Evolutionary conservation across 2,797 vertebrate species (phyloP), one percentile per base, ranked within the genome.

Genomic region (Saxicola maurus): DNA sequence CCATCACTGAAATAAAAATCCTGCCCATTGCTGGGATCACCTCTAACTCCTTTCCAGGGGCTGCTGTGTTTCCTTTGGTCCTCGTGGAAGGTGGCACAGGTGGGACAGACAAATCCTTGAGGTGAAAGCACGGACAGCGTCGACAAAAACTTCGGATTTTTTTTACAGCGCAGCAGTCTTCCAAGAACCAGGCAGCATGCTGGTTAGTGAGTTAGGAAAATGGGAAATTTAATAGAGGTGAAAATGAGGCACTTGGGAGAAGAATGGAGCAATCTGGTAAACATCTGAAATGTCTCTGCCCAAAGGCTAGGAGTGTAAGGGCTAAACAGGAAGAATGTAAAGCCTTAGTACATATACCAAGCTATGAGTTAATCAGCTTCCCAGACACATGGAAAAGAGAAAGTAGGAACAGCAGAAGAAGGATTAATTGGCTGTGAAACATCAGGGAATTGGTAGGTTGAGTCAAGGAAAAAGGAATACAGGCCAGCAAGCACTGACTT

Each of bases 351-450:
- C 65, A 11, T 93, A 86, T 57, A 95, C 91, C 75, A 80, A 88
- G 61, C 75, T 86, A 61, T 79, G 72, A 85, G 78, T 88, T 94
- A 91, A 92, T 90, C 84, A 64, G 83, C 88, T 91, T 95, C 72
- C 65, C 92, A 94, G 92, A 90, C 72, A 82, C 72, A 86, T 18
- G 90, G 92, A 86, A 92, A 90, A 82, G 78, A 77, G 75, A 94
- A 91, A 86, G 91, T 74, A 85, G 33, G 35, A 94, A 65, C 52
- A 84, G 86, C 71, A 92, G 88, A 86, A 85, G 53, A 93, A 92
- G 71, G 86, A 95, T 93, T 94, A 95, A 93, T 92, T 94, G 78
- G 65, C 94, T 93, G 91, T 90, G 90, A 95, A 95, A 84, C 86
- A 61, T 77, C 68, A 35, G 95, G 91, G 91, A 92, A 88, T 88